These are phyloP conservation scores for Halesus radiatus DNA, from an alignment of 1,140 invertebrate species.

Conservation along the genomic window DNA sequence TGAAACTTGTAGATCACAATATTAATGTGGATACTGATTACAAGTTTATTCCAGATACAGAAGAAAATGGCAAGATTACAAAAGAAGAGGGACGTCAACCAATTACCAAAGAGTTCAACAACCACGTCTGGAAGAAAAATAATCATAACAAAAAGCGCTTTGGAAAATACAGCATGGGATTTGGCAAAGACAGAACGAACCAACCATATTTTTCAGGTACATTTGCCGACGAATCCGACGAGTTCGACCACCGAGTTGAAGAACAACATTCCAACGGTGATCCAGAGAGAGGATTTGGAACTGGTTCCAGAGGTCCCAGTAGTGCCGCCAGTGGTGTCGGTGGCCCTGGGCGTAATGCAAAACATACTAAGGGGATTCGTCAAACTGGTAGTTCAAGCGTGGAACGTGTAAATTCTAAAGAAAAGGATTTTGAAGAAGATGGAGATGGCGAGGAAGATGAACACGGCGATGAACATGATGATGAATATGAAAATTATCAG, in stretches of 20 bases:
- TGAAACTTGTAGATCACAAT: slow-evolving; percentile 24
- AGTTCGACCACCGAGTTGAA: slow-evolving; percentile 22
- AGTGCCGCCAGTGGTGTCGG: not conserved
- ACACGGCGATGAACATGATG: too few relatives aligned
- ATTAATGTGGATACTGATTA: slow-evolving; percentile 42
- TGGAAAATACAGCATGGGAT: slow-evolving; percentile 48
- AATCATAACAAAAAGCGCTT: slow-evolving; percentile 50
- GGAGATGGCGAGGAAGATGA: not conserved
- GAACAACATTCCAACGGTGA: not conserved
- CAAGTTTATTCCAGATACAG: slow-evolving; percentile 54
- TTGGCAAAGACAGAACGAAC: slow-evolving; percentile 21
- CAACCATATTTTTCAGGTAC: slow-evolving; percentile 39
- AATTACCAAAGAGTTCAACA: slow-evolving; percentile 20
- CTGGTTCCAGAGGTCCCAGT: not conserved
- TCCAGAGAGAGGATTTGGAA: slow-evolving; percentile 31
- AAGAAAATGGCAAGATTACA: slow-evolving; percentile 34
- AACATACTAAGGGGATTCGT: slow-evolving; percentile 47
- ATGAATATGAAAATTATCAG: too few relatives aligned
- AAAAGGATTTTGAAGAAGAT: not conserved
- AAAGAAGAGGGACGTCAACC: slow-evolving; percentile 28
- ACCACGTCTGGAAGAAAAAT: slow-evolving; percentile 42
- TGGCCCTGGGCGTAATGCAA: slow-evolving; percentile 41
- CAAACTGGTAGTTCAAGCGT: slow-evolving; percentile 44
- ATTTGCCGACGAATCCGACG: slow-evolving; percentile 42
- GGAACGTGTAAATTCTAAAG: slow-evolving; percentile 46